Evolutionary conservation across 30 jellyfish, hydroid and myxozoan genomes (phyloP).

Genomic region (Nemopilema nomurai): DNA sequence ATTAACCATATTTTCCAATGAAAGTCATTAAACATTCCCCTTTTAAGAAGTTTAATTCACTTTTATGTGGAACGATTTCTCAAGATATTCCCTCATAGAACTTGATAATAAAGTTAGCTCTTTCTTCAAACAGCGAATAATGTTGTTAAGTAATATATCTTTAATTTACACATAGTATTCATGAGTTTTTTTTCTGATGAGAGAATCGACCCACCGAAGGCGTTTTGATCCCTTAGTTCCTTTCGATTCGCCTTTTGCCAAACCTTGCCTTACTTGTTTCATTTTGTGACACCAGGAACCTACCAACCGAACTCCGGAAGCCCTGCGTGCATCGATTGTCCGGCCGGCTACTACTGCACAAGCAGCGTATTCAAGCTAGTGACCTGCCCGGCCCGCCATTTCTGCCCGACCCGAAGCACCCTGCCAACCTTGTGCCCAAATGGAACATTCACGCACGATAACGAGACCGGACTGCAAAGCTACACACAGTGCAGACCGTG

Average conservation of each 20-base stretch:
- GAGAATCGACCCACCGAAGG: too few species aligned
- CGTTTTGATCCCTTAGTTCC: too few species aligned
- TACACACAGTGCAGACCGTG: conserved; percentile 89
- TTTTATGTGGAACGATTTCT: too few species aligned
- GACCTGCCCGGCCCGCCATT: conserved; percentile 88
- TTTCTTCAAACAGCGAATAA: too few species aligned
- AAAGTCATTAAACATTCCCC: not conserved
- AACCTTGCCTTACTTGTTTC: too few species aligned
- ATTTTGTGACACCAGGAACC: conserved; percentile 78
- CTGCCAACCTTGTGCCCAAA: conserved; percentile 90
- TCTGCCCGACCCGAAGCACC: conserved; percentile 82
- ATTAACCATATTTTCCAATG: not conserved
- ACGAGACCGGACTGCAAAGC: conserved; percentile 82
- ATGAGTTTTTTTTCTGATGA: too few species aligned
- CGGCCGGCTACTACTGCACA: conserved; percentile 96
- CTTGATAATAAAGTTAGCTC: too few species aligned
- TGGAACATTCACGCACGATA: conserved; percentile 91
- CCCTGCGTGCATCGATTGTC: conserved; percentile 78
- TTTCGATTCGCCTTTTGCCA: too few species aligned
- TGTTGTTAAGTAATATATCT: too few species aligned
- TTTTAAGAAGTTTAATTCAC: not conserved
- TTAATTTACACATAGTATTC: too few species aligned
- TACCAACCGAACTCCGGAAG: conserved; percentile 78
- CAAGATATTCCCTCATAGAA: too few species aligned
- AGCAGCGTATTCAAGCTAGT: conserved; percentile 75